Base-by-base conservation (phyloP, 2,888 invertebrate genomes). In the Macaria notata region DNA sequence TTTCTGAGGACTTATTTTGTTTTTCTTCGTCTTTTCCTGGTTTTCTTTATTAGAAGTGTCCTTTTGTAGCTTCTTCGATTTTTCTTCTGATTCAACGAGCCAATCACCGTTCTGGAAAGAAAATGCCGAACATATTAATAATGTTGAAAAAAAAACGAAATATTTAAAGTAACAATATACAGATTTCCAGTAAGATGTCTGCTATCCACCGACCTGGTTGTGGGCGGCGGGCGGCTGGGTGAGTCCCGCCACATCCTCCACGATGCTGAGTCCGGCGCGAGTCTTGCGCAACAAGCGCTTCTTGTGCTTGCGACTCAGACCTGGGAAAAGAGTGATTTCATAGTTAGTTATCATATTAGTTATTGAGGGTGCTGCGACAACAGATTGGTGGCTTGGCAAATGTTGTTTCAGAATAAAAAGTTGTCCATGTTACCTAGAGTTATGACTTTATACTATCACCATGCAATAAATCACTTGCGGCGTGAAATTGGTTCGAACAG, bases 291-390 rank as follows among this genome's bases (percentile, higher is more conserved):
- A 66, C 4, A 89, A 67, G 0, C 88, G 79, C 59, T 88, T 86
- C 3, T 86, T 76, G 49, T 87, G 88, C 56, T 86, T 86, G 1
- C 88, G 76, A 46, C 84, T 81, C 0, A 90, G 68, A 62, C 88
- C 88, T 90, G 75, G 3, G 4, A 4, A 41, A 6, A 36, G 7
- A 36, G 5, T 19, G 19, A 19, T 19, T 19, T 19, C 19, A 19
- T 19, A 19, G 19, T 19, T 19, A 1, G 19, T 19, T 19, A 19
- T 19, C 1, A 19, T 1, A 19, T 19, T 19, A 19, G 19, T 19
- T 19, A 19, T 19, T 19, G 2, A 19, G 19, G 19, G 19, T 19
- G 19, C 19, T 19, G 19, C 2, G 19, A 19, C 19, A 19, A 19
- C 19, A 19, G 19, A 19, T 19, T 19, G 1, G 19, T 19, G 19